Evolutionary conservation across 2,888 invertebrate species (phyloP).

Genomic region (Idaea aversata): DNA sequence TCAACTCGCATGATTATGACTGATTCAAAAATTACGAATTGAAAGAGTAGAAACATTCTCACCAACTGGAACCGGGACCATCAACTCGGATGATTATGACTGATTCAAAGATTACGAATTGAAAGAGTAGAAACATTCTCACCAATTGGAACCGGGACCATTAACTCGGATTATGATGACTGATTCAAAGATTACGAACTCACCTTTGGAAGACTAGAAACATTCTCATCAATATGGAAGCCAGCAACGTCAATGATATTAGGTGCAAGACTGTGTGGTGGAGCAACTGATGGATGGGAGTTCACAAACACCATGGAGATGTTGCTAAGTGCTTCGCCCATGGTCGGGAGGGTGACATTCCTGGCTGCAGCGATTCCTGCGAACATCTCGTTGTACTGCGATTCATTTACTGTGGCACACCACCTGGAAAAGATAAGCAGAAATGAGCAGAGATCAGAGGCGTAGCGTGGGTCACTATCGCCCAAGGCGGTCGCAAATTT

Average conservation of each 20-base stretch:
- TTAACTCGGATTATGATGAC: too few species aligned
- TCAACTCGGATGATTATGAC: too few species aligned
- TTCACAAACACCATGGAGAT: slow-evolving; percentile 51
- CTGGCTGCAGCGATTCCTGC: slow-evolving; percentile 39
- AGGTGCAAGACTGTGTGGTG: slow-evolving; percentile 41
- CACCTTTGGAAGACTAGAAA: slow-evolving; percentile 53
- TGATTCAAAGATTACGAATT: too few species aligned
- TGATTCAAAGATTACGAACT: neutral
- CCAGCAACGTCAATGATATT: slow-evolving; percentile 55
- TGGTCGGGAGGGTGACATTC: slow-evolving; percentile 42
- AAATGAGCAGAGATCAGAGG: neutral
- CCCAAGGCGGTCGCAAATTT: neutral
- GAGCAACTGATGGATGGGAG: slow-evolving; percentile 47
- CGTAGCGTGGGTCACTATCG: neutral
- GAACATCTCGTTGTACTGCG: slow-evolving; percentile 36
- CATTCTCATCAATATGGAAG: slow-evolving; percentile 48
- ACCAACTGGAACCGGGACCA: too few species aligned
- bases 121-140: too few species aligned
- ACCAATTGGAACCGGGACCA: too few species aligned
- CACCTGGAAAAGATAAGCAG: neutral
- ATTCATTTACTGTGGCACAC: neutral
- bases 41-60: too few species aligned
- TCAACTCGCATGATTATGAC: too few species aligned
- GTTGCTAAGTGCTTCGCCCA: slow-evolving; percentile 37
- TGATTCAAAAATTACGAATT: too few species aligned